Evolutionary conservation across 2,888 invertebrate genomes (phyloP).

Genomic region (Lacanobia oleracea): DNA sequence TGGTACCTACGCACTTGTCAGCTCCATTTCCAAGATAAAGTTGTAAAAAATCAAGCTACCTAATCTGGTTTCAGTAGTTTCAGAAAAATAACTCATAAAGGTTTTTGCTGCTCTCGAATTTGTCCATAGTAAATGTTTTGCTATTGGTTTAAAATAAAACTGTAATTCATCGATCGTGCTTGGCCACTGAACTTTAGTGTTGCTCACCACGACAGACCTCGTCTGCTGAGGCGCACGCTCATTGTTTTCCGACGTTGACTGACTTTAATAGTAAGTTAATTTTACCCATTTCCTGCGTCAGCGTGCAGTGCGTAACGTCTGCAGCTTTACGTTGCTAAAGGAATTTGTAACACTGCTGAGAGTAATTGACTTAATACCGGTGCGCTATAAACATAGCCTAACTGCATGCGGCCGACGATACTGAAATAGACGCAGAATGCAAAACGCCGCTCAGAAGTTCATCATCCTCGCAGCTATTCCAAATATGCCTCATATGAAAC

Average conservation of each 20-base stretch:
- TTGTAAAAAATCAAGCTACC: slow-evolving; percentile 25
- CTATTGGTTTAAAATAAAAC: slow-evolving; percentile 25
- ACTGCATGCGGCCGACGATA: slow-evolving; percentile 68
- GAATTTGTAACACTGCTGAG: slow-evolving; percentile 69
- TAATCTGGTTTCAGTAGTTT: slow-evolving; percentile 17
- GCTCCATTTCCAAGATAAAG: slow-evolving; percentile 11
- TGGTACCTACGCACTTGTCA: slow-evolving; percentile 10
- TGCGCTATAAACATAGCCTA: slow-evolving; percentile 68
- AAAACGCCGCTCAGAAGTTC: slow-evolving; percentile 83
- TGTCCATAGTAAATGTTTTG: slow-evolving; percentile 17
- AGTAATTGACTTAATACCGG: slow-evolving; percentile 72
- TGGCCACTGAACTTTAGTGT: not conserved
- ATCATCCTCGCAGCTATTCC: slow-evolving; percentile 83
- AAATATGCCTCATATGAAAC: slow-evolving; percentile 79
- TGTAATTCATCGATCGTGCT: slow-evolving; percentile 1
- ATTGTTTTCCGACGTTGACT: slow-evolving; percentile 36
- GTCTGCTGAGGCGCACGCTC: slow-evolving; percentile 18
- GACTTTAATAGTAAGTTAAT: slow-evolving; percentile 44
- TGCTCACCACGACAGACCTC: not conserved
- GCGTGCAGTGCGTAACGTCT: slow-evolving; percentile 39
- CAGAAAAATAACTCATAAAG: not conserved
- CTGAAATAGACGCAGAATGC: slow-evolving; percentile 85
- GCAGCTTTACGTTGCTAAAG: slow-evolving; percentile 56
- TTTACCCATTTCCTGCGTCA: slow-evolving; percentile 56
- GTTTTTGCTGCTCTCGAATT: slow-evolving; percentile 4